Conservation (phyloP, 2,888 invertebrate genomes). For the Tachina lurida region DNA sequence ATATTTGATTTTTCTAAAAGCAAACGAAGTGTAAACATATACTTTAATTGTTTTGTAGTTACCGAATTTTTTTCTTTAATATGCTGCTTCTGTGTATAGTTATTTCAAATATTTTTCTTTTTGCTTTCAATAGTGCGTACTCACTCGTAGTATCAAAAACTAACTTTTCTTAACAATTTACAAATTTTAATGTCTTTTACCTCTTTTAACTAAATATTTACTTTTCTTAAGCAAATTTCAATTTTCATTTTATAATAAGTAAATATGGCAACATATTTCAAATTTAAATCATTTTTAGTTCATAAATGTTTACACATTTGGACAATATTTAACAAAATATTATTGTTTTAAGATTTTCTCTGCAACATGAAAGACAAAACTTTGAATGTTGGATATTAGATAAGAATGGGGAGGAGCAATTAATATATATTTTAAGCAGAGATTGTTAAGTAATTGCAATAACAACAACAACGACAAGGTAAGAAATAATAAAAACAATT, state of each 20-base stretch:
- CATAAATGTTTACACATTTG: constrained; percentile 3
- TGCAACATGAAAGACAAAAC: constrained; percentile 7
- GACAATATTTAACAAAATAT: constrained; percentile 45
- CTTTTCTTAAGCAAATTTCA: constrained; percentile 53
- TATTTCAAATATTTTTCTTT: too few species aligned
- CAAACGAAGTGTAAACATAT: too few species aligned
- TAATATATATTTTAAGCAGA: constrained; percentile 48
- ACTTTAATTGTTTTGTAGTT: too few species aligned
- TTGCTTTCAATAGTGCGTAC: too few species aligned
- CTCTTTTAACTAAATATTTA: constrained; percentile 34
- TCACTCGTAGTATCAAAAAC: neutral
- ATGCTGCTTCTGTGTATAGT: too few species aligned
- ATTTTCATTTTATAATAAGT: constrained; percentile 58
- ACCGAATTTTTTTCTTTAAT: too few species aligned
- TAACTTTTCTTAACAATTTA: neutral
- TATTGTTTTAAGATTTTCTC: constrained; percentile 40
- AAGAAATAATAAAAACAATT: neutral
- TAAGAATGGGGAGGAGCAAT: constrained; percentile 44
- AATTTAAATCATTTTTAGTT: constrained; percentile 43
- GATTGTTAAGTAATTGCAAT: neutral
- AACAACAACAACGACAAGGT: neutral
- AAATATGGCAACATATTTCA: constrained; percentile 44
- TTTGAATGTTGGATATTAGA: neutral
- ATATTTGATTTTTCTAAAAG: too few species aligned
- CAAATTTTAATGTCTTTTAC: neutral